Evolutionary conservation across 2,888 invertebrate genomes (phyloP).

Genomic region (Drepana falcataria): DNA sequence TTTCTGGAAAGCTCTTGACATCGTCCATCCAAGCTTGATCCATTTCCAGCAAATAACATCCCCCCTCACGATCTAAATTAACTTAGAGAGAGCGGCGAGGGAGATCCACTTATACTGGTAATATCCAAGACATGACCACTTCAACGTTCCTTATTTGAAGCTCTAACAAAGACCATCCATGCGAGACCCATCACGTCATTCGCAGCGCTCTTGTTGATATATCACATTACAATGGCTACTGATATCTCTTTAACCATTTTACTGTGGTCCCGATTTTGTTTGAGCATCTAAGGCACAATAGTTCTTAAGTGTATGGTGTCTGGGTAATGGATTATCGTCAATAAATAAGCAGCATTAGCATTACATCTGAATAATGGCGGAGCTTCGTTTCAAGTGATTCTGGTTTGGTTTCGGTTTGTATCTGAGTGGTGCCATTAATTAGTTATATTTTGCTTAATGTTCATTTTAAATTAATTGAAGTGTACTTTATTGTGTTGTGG

Average conservation of each 20-base stretch:
- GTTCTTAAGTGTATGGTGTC: slow-evolving; percentile 26
- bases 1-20: slow-evolving; percentile 43
- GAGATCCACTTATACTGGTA: slow-evolving; percentile 41
- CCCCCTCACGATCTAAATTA: slow-evolving; percentile 43
- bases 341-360: slow-evolving; percentile 65
- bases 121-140: slow-evolving; percentile 61
- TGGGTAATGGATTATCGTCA: slow-evolving; percentile 60
- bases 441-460: slow-evolving; percentile 35
- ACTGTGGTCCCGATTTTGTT: slow-evolving; percentile 19
- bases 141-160: slow-evolving; percentile 58
- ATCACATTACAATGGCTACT: slow-evolving; percentile 29
- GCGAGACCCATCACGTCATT: slow-evolving; percentile 24
- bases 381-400: slow-evolving; percentile 58
- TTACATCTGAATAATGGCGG: slow-evolving; percentile 47
- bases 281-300: slow-evolving; percentile 4
- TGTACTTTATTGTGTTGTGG: slow-evolving; percentile 14
- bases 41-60: slow-evolving; percentile 31
- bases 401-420: slow-evolving; percentile 49
- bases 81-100: slow-evolving; percentile 28
- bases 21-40: slow-evolving; percentile 37
- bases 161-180: slow-evolving; percentile 38
- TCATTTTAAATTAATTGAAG: slow-evolving; percentile 24
- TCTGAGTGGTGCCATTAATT: slow-evolving; percentile 45
- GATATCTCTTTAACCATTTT: slow-evolving; percentile 23
- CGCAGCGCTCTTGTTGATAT: slow-evolving; percentile 20